These are phyloP conservation scores for Mamestra configurata DNA, from an alignment of 1,140 invertebrate species.

Conservation along the genomic window DNA sequence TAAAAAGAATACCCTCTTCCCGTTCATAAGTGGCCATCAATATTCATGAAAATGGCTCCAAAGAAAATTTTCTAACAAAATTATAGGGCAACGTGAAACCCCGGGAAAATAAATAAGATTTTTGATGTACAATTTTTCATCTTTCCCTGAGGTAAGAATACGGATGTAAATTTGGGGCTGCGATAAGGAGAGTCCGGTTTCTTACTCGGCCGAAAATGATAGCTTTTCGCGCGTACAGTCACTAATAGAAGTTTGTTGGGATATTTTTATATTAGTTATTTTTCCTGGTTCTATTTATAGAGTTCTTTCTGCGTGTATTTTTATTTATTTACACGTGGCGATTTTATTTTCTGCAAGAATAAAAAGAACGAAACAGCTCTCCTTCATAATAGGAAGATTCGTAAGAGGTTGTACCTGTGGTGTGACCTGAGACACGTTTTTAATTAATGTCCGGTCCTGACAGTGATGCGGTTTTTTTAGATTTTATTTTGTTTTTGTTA, in stretches of 20 bases:
- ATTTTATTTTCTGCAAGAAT: too few relatives aligned
- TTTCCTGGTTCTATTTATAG: constrained; percentile 9
- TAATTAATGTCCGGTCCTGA: too few relatives aligned
- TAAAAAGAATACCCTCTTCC: not conserved
- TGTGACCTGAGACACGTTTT: too few relatives aligned
- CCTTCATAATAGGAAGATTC: too few relatives aligned
- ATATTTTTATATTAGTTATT: constrained; percentile 4
- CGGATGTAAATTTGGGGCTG: constrained; percentile 42
- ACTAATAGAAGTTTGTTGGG: not conserved
- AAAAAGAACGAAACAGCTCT: too few relatives aligned
- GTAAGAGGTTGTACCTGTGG: too few relatives aligned
- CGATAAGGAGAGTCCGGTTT: constrained; percentile 46
- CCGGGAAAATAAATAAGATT: constrained; percentile 42
- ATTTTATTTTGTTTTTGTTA: too few relatives aligned
- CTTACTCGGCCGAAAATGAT: constrained; percentile 45
- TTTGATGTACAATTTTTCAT: constrained; percentile 41
- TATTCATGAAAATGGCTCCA: constrained; percentile 8
- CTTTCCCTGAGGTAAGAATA: constrained; percentile 44
- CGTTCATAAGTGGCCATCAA: constrained; percentile 14
- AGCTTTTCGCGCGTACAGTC: constrained; percentile 19
- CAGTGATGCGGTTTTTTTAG: too few relatives aligned
- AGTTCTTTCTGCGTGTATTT: not conserved
- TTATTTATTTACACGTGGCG: too few relatives aligned
- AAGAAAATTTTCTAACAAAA: constrained; percentile 13
- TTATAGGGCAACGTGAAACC: not conserved